These are phyloP conservation scores for Hylyphantes graminicola DNA, from an alignment of 1,140 invertebrate genomes.

Conservation along the genomic window DNA sequence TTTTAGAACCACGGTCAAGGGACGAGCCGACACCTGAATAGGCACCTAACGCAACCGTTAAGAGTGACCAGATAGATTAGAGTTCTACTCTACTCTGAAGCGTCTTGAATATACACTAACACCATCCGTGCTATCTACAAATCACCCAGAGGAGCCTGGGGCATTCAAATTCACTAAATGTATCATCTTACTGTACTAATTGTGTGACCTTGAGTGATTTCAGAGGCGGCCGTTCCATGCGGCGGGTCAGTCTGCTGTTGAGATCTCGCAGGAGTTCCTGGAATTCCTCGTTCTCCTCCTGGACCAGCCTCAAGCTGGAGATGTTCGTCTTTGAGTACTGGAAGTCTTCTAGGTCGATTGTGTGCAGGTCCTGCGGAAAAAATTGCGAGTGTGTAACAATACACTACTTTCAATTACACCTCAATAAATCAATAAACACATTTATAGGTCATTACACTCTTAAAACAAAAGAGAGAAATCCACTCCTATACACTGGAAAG, in stretches of 20 bases:
- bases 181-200: constrained; percentile 21
- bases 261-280: constrained; percentile 24
- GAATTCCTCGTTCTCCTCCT: constrained; percentile 72
- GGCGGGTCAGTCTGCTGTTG: constrained; percentile 16
- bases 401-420: no score
- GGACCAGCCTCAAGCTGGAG: constrained; percentile 47
- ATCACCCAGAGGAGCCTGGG: no score
- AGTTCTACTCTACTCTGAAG: no score
- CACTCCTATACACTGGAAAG: no score
- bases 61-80: no score
- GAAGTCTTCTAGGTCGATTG: constrained; percentile 61
- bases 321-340: constrained; percentile 60
- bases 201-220: constrained; percentile 49
- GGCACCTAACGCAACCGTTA: no score
- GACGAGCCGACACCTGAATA: no score
- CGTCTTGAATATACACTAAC: no score
- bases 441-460: background rate
- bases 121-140: no score
- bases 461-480: background rate
- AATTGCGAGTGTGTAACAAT: background rate
- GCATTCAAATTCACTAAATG: background rate
- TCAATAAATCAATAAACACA: background rate
- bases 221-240: constrained; percentile 21
- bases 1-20: no score
- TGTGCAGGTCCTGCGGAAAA: constrained; percentile 58